Evolutionary conservation across 2,888 invertebrate species (phyloP).

Genomic region (Patella caerulea): DNA sequence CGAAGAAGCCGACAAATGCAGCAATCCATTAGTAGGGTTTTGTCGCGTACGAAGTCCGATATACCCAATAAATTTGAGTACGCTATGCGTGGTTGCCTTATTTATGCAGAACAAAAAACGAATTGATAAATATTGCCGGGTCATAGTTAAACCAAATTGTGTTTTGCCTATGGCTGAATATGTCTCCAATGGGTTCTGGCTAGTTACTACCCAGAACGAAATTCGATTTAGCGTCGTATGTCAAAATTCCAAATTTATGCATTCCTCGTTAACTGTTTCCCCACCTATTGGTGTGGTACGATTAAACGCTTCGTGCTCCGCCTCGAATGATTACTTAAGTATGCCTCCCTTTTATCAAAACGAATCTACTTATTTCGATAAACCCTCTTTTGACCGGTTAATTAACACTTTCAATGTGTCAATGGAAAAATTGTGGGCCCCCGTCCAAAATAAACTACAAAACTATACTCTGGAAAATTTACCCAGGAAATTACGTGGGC

Average conservation of each 20-base stretch:
- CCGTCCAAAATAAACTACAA: not conserved
- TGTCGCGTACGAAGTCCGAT: slow-evolving; percentile 1
- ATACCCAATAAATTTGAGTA: not conserved
- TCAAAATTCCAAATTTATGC: not conserved
- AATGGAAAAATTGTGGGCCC: not conserved
- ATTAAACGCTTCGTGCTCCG: not conserved
- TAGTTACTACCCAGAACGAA: not conserved
- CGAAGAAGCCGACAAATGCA: not conserved
- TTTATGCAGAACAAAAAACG: not conserved
- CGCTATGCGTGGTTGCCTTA: not conserved
- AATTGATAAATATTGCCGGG: not conserved
- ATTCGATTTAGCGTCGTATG: not conserved
- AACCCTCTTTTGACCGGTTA: not conserved
- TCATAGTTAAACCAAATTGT: not conserved
- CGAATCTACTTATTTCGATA: not conserved
- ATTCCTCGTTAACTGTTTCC: not conserved
- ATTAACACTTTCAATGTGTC: not conserved
- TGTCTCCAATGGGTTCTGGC: not conserved
- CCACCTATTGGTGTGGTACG: not conserved
- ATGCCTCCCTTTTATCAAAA: not conserved
- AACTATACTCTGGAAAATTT: not conserved
- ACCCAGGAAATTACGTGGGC: not conserved
- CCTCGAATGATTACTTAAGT: not conserved
- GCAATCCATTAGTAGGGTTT: not conserved
- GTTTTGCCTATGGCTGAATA: not conserved